Percentiles rank a stretch among this genome's conserved stretches.
These are phyloP conservation scores for Neogobius melanostomus DNA, from an alignment of 2,113 vertebrate genomes.

Conservation along the genomic window DNA sequence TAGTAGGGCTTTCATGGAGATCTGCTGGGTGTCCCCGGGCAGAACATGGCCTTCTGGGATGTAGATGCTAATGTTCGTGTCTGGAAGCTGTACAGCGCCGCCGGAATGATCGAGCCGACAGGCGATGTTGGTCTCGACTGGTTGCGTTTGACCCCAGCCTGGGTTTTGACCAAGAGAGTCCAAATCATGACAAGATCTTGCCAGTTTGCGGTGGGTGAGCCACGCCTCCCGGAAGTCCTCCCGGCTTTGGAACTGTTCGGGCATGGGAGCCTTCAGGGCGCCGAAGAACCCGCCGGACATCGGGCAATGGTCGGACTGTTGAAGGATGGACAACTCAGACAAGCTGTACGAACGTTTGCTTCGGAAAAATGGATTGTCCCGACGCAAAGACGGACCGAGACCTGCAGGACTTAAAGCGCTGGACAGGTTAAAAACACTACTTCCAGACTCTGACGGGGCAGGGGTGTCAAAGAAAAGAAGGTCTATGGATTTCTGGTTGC, in stretches of 20 bases:
- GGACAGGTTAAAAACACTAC: constrained; percentile 71
- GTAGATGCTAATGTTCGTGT: constrained; percentile 88
- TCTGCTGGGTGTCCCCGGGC: constrained; percentile 87
- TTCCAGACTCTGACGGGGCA: constrained; percentile 62
- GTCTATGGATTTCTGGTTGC: constrained; percentile 75
- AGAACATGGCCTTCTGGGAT: constrained; percentile 89
- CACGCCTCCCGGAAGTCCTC: constrained; percentile 94
- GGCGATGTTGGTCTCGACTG: constrained; percentile 90
- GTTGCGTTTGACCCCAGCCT: constrained; percentile 97
- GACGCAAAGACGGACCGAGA: constrained; percentile 64
- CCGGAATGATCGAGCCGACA: constrained; percentile 91
- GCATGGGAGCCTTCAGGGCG: constrained; percentile 87
- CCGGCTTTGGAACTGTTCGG: constrained; percentile 93
- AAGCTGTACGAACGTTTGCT: constrained; percentile 97
- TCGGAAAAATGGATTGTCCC: constrained; percentile 92
- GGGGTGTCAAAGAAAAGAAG: constrained; percentile 83
- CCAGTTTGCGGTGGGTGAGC: constrained; percentile 92
- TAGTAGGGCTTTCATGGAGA: constrained; percentile 90
- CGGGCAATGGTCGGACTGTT: constrained; percentile 74
- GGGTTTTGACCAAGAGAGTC: constrained; percentile 91
- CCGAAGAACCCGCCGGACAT: constrained; percentile 77
- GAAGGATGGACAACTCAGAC: constrained; percentile 90
- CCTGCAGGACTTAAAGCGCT: constrained; percentile 52
- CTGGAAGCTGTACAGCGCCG: constrained; percentile 89
- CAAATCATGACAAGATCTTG: constrained; percentile 94